Evolutionary conservation across 2,797 vertebrate species (phyloP).

Genomic region (Oophaga sylvatica): DNA sequence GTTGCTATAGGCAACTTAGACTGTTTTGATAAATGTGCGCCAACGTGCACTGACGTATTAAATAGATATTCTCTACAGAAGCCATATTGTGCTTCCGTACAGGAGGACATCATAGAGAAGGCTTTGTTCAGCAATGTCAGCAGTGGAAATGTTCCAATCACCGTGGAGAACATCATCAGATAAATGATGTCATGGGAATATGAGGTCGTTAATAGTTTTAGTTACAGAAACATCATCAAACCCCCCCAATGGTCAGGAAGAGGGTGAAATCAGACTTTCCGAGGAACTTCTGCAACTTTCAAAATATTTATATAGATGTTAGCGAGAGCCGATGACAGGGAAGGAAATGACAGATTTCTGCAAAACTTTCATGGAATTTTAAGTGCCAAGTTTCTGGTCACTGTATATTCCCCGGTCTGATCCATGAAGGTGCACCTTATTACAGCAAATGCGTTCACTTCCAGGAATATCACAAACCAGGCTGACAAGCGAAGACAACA

Average conservation of each 20-base stretch:
- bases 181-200: slow-evolving; percentile 9
- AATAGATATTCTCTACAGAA: not conserved
- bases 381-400: slow-evolving; percentile 16
- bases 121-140: not conserved
- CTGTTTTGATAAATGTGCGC: too few relatives aligned
- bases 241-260: not conserved
- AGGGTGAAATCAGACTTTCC: slow-evolving; percentile 17
- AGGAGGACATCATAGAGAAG: not conserved
- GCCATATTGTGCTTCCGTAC: not conserved
- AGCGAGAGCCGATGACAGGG: slow-evolving; percentile 10
- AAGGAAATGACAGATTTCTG: slow-evolving; percentile 46
- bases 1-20: too few relatives aligned
- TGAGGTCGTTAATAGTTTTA: slow-evolving; percentile 10
- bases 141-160: not conserved
- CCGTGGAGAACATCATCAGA: not conserved
- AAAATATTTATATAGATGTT: not conserved
- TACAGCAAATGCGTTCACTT: not conserved
- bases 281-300: not conserved
- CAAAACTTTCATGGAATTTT: slow-evolving; percentile 22
- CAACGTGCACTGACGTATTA: not conserved
- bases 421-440: not conserved
- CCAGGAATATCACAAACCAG: not conserved
- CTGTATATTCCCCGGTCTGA: not conserved
- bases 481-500: not conserved
- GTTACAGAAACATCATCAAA: slow-evolving; percentile 1